Evolutionary conservation across 1,140 invertebrate genomes (phyloP).

Genomic region (Venturia canescens): DNA sequence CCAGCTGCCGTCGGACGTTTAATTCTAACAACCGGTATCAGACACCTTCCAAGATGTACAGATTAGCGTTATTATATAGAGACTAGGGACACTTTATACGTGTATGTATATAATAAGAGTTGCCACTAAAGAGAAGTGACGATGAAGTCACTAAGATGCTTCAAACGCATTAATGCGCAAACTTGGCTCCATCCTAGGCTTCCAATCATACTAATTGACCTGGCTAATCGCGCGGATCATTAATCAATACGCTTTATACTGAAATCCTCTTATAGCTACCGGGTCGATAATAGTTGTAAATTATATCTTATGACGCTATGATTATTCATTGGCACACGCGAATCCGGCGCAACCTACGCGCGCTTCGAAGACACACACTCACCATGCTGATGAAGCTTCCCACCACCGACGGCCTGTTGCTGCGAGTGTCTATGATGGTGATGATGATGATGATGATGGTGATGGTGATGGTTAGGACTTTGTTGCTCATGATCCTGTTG

Average conservation of each 20-base stretch:
- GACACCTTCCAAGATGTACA: not conserved
- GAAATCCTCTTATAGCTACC: constrained; percentile 6
- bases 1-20: constrained; percentile 10
- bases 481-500: constrained; percentile 67
- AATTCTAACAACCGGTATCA: constrained; percentile 8
- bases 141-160: not conserved
- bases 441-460: constrained; percentile 49
- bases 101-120: not conserved
- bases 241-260: constrained; percentile 18
- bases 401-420: constrained; percentile 70
- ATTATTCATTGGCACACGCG: constrained; percentile 19
- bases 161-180: constrained; percentile 18
- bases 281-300: constrained; percentile 2
- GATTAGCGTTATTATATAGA: constrained; percentile 41
- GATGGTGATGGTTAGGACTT: constrained; percentile 75
- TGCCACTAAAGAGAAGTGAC: not conserved
- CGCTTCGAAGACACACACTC: constrained; percentile 49
- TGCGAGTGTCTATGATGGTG: constrained; percentile 62
- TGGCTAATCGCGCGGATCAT: constrained; percentile 13
- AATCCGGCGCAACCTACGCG: not conserved
- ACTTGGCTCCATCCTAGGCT: not conserved
- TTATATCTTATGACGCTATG: not conserved
- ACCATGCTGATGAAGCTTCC: constrained; percentile 72
- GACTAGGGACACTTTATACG: constrained; percentile 22
- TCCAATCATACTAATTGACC: constrained; percentile 38